Base-by-base conservation (phyloP, 2,113 vertebrate genomes). In the Cinclus mexicanus region DNA sequence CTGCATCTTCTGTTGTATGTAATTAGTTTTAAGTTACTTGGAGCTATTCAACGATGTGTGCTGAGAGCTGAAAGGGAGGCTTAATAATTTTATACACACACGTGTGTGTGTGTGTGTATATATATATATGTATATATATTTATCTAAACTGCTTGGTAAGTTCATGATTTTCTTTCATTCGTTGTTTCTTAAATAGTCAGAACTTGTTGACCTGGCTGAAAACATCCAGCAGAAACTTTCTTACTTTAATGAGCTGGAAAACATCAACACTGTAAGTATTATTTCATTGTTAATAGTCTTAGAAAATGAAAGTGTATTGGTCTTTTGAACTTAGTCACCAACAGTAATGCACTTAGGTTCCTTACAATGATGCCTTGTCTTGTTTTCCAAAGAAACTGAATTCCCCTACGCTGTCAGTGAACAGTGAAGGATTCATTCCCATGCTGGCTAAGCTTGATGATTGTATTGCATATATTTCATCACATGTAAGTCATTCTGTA, bases 151-250 rank as follows among this genome's bases (percentile, higher is more conserved):
- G 3, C 41, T 69, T 84, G 12, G 19, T 61, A 49, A 9, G 9
- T 53, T 80, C 42, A 29, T 95, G 39, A 77, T 86, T 71, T 80
- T 96, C 53, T 93, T 91, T 83, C 80, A 64, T 95, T 95, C 96
- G 61, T 94, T 91, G 17, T 92, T 96, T 83, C 82, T 93, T 84
- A 28, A 83, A 93, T 95, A 99, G 99, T 98, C 99, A 6, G 99
- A 99, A 87, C 98, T 99, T 61, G 99, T 99, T 95, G 98, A 99
- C 86, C 94, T 99, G 95, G 99, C 99, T 71, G 99, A 99, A 97
- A 99, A 98, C 96, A 99, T 99, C 95, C 99, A 99, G 95, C 99
- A 99, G 96, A 99, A 99, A 93, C 98, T 99, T 68, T 99, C 99
- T 9, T 99, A 99, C 95, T 99, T 99, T 97, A 99, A 99, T 75